Percentiles rank a stretch among this genome's conserved stretches.
phyloP scores from a whole-genome alignment of 2,797 vertebrate genomes.

The Micromesistius poutassou region DNA sequence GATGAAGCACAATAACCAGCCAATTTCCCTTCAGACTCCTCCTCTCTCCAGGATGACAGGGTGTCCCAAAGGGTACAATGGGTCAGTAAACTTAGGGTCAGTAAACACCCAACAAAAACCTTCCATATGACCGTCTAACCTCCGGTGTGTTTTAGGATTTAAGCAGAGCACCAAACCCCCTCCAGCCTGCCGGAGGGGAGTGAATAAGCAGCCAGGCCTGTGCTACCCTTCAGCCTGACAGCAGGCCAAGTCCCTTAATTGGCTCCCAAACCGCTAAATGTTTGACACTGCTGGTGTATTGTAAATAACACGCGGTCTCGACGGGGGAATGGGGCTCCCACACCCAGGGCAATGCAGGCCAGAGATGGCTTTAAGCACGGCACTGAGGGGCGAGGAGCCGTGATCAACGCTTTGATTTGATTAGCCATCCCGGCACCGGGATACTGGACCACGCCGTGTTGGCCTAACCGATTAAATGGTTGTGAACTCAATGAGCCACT shows the following conservation, averaged over 20 bases:
- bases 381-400: not conserved
- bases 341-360: not conserved
- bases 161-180: slow-evolving; percentile 43
- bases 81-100: slow-evolving; percentile 7
- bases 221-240: slow-evolving; percentile 18
- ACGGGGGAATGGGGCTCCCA: not conserved
- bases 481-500: not conserved
- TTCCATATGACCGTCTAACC: slow-evolving; percentile 13
- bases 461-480: not conserved
- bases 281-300: not conserved
- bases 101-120: slow-evolving; percentile 12
- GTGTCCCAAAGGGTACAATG: too few relatives aligned
- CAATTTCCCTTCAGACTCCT: not conserved
- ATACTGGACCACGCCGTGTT: not conserved
- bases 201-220: slow-evolving; percentile 35
- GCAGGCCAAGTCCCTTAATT: slow-evolving; percentile 27
- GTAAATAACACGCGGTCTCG: slow-evolving; percentile 14
- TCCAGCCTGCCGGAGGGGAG: slow-evolving; percentile 47
- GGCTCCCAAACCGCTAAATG: slow-evolving; percentile 31
- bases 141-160: slow-evolving; percentile 21
- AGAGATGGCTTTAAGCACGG: not conserved
- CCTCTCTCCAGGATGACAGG: not conserved
- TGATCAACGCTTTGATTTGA: not conserved
- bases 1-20: not conserved
- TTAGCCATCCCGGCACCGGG: not conserved